phyloP scores from a whole-genome alignment of 2,797 vertebrate species.

The Sternotherus odoratus region DNA sequence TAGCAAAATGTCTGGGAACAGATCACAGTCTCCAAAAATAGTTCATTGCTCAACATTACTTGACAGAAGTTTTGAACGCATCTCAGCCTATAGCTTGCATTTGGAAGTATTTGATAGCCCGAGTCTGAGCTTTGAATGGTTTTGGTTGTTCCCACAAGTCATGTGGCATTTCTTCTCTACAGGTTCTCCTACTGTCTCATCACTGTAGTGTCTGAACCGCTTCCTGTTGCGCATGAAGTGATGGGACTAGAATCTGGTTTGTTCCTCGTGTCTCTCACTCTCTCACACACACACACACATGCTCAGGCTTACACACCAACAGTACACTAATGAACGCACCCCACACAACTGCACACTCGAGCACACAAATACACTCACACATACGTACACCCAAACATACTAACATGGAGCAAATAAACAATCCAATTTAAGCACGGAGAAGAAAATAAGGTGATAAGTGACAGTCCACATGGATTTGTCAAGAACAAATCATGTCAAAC shows the following conservation, averaged over 20 bases:
- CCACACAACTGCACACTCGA: neutral
- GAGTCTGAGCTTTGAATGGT: neutral
- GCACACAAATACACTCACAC: neutral
- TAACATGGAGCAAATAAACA: neutral
- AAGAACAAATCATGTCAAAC: neutral
- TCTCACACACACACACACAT: neutral
- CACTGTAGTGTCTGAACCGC: neutral
- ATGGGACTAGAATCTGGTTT: neutral
- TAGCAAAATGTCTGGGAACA: neutral
- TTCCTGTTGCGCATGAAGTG: neutral
- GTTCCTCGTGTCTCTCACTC: neutral
- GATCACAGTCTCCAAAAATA: neutral
- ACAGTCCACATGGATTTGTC: neutral
- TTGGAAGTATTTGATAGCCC: no score
- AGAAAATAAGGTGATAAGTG: neutral
- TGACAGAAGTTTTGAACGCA: no score
- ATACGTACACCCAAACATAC: neutral
- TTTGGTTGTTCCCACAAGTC: neutral
- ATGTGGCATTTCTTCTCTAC: neutral
- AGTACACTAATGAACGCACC: neutral
- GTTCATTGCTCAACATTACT: neutral
- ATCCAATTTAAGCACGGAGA: neutral
- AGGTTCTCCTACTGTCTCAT: neutral
- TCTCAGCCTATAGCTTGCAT: neutral
- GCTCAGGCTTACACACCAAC: neutral